These are phyloP conservation scores for Andrena hattorfiana DNA, from an alignment of 2,888 invertebrate species.

Conservation along the genomic window DNA sequence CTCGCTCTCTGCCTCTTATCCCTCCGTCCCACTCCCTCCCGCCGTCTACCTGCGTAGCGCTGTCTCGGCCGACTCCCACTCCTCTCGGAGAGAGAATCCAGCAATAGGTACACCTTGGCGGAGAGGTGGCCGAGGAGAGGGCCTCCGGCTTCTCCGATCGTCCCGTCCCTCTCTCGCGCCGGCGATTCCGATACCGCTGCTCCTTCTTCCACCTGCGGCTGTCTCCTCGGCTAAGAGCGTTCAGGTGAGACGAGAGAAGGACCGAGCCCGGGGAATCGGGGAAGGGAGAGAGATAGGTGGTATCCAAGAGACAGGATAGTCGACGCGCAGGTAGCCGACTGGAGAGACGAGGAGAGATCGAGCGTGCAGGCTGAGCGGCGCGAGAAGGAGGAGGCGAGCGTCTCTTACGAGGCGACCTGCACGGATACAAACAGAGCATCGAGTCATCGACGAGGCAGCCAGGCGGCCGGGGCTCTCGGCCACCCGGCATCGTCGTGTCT, in stretches of 20 bases:
- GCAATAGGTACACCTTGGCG: conserved; percentile 45
- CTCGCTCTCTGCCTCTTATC: conserved; percentile 19
- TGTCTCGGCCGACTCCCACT: conserved; percentile 59
- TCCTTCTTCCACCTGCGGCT: conserved; percentile 27
- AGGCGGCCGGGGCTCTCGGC: conserved; percentile 71
- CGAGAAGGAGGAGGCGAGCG: conserved; percentile 49
- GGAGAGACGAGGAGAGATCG: conserved; percentile 48
- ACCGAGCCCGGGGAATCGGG: conserved; percentile 23
- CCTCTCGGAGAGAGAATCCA: conserved; percentile 43
- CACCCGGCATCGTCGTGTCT: conserved; percentile 80
- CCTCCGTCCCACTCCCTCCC: conserved; percentile 9
- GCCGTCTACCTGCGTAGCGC: conserved; percentile 31
- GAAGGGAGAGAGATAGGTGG: conserved; percentile 33
- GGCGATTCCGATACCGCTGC: conserved; percentile 7
- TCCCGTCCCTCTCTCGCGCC: conserved; percentile 14
- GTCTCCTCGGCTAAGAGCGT: conserved; percentile 46
- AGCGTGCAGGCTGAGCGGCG: conserved; percentile 28
- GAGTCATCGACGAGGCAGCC: conserved; percentile 79
- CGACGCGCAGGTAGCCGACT: conserved; percentile 79
- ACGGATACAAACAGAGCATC: conserved; percentile 80
- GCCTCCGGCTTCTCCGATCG: conserved; percentile 35
- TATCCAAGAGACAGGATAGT: conserved; percentile 46
- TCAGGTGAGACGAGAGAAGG: conserved; percentile 51
- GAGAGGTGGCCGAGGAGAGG: conserved; percentile 55
- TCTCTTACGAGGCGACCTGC: conserved; percentile 65